Evolutionary conservation across 2,888 invertebrate species (phyloP).

Genomic region (Augochlorella aurata): DNA sequence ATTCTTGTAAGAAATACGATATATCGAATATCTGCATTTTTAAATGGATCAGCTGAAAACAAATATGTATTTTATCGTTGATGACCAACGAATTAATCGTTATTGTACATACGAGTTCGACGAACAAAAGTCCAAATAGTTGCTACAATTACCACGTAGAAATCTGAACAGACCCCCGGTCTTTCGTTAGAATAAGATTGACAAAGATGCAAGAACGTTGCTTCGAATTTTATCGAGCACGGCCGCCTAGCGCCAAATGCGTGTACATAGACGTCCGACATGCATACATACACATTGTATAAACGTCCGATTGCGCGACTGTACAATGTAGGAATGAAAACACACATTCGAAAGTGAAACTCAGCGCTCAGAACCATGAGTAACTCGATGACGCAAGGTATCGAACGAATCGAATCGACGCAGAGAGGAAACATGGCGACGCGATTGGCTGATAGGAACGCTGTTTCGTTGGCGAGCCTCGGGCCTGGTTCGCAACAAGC

Average conservation of each 20-base stretch:
- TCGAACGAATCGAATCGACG: constrained; percentile 3
- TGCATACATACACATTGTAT: neutral
- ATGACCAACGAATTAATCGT: neutral
- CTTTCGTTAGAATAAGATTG: neutral
- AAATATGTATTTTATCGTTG: neutral
- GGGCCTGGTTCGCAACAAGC: constrained; percentile 1
- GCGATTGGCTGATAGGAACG: constrained; percentile 3
- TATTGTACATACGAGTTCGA: too few species aligned
- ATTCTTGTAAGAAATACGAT: neutral
- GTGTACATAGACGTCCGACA: too few species aligned
- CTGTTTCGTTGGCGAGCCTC: neutral
- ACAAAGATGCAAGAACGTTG: neutral
- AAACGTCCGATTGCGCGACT: neutral
- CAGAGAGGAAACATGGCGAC: neutral
- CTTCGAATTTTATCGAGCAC: neutral
- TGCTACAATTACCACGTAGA: neutral
- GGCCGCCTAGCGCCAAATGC: too few species aligned
- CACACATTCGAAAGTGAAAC: too few species aligned
- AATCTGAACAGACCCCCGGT: neutral
- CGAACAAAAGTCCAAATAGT: neutral
- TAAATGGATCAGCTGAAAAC: neutral
- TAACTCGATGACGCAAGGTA: neutral
- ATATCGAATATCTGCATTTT: too few species aligned
- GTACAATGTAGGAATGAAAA: neutral
- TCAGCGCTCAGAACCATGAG: too few species aligned